Evolutionary conservation across 2,888 invertebrate genomes (phyloP).

Genomic region (Pollenia amentaria): DNA sequence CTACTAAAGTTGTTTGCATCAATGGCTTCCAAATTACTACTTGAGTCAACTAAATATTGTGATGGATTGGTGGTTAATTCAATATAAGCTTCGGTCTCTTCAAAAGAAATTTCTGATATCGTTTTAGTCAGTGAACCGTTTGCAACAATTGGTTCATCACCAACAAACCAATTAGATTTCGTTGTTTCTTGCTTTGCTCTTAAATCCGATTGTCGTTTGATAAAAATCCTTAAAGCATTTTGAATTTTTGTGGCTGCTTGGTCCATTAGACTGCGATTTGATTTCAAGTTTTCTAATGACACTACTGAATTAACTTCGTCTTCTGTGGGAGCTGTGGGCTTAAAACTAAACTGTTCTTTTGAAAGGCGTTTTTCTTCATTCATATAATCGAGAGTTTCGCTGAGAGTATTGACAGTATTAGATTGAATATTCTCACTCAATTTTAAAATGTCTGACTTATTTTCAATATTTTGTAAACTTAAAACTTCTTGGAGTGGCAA

Average conservation of each 20-base stretch:
- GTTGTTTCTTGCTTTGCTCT: not conserved
- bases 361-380: not conserved
- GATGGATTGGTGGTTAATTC: conserved; percentile 30
- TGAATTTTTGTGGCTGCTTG: conserved; percentile 74
- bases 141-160: conserved; percentile 75
- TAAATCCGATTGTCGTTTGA: conserved; percentile 43
- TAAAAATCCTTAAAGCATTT: conserved; percentile 67
- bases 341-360: not conserved
- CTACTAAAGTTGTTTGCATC: conserved; percentile 37
- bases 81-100: conserved; percentile 63
- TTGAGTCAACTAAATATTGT: conserved; percentile 45
- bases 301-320: conserved; percentile 11
- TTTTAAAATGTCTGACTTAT: too few species aligned
- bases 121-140: conserved; percentile 31
- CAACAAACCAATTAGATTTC: conserved; percentile 76
- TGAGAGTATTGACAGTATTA: too few species aligned
- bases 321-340: not conserved
- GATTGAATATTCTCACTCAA: too few species aligned
- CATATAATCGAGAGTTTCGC: too few species aligned
- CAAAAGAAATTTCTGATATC: conserved; percentile 60
- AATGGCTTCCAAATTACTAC: conserved; percentile 51
- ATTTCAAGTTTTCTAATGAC: not conserved
- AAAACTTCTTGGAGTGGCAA: too few species aligned
- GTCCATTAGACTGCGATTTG: not conserved
- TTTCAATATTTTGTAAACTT: too few species aligned